Evolutionary conservation across 2,113 vertebrate species (phyloP), one percentile per base, ranked within the genome.

Genomic region (Synchiropus splendidus): DNA sequence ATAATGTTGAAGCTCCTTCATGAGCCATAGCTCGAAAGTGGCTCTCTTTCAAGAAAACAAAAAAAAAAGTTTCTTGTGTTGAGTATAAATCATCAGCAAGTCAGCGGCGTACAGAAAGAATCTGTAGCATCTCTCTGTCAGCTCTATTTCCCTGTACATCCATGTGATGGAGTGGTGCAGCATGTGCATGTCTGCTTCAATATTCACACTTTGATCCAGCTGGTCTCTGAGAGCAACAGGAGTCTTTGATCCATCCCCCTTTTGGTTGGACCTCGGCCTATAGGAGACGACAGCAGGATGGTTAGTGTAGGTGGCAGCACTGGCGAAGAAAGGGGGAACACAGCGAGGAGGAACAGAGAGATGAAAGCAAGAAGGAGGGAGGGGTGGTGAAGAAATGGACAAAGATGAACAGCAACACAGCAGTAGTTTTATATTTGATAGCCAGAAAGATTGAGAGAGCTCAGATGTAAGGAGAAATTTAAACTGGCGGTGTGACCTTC

Each of bases 271-370:
- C 51, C 16, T 2, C 34, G 30, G 48, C 55, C 48, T 52, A 64
- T 21, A 43, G 51, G 51, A 69, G 60, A 63, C 42, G 65, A 69
- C 66, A 64, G 66, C 55, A 57, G 61, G 52, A 16, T 18, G 34
- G 42, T 36, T 56, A 35, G 51, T 49, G 41, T 51, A 59, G 56
- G 56, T 21, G 60, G 48, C 48, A 42, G 15, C 31, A 34, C 34
- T 13, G 34, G 36, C 45, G 31, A 49, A 18, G 2, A 35, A 39
- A 36, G 36, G 18, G 42, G 10, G 42, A 47, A 42, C 15, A 30
- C 4, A 42, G 45, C 1, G 6, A 16, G 44, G 6, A 39, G 15
- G 30, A 34, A 31, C 62, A 21, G 39, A 42, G 40, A 18, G 35
- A 49, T 12, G 41, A 35, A 11, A 33, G 12, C 4, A 16, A 34